Evolutionary conservation across 2,797 vertebrate genomes (phyloP), one percentile per base, ranked within the genome.

Genomic region (Morus bassanus): DNA sequence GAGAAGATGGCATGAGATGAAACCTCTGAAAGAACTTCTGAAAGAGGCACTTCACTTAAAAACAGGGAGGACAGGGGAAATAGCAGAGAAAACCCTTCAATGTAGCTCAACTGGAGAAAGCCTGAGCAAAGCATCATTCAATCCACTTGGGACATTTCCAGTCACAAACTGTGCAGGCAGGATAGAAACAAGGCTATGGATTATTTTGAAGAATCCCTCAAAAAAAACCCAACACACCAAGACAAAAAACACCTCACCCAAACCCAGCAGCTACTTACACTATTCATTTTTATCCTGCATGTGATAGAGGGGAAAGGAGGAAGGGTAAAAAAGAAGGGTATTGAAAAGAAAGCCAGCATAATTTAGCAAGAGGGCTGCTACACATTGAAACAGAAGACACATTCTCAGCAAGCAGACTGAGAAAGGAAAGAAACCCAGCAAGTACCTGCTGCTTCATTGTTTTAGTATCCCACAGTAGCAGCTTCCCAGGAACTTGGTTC

Each of bases 391-490:
- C 13, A 89, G 56, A 83, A 85, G 18, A 73, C 17, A n/a, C 13
- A 54, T 59, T 82, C 64, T 81, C 70, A 88, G 61, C 60, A 89
- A 89, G 61, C 54, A 86, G 30, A 77, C 31, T 43, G 35, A 91
- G 77, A 87, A 74, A 70, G 72, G 10, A 82, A 61, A 78, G 11
- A 61, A 82, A 64, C 24, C 6, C 45, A 86, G 39, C 24, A 70
- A 68, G 51, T 96, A 99, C 99, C 99, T 99, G 99, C 83, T 99
- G 99, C 96, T 99, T 99, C 98, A 99, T 99, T 0, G 98, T 99
- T 97, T 99, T 99, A 7, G 99, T 99, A 97, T 99, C 99, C 99
- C 99, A 99, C 16, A 99, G 98, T 25, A 99, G 97, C 95, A 99
- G 98, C 63, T 98, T 98, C 83, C 99, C 99, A 1, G 99, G 98